Base-by-base conservation (phyloP, 2,888 invertebrate species). In the Lithophane socia region DNA sequence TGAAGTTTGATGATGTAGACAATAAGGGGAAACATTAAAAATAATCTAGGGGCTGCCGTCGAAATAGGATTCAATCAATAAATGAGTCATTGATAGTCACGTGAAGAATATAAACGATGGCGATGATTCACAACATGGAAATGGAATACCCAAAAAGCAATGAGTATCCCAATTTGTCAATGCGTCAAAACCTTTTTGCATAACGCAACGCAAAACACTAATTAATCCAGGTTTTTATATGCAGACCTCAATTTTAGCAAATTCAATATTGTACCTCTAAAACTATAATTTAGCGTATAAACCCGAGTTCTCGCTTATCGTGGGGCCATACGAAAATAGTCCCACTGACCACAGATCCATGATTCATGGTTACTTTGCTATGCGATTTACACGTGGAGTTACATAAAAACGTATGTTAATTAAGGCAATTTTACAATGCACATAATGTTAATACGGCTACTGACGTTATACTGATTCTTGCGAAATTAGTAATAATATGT, bases 341-440 rank as follows among this genome's bases (percentile, higher is more conserved):
- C 85, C 85, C 86, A 84, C 80, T 83, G 86, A 73, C 80, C 81
- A 74, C 72, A 61, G 83, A 82, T 70, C 65, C 64, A 76, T 90
- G 90, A 90, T 74, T 92, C 92, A 92, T 80, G 56, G 63, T 76
- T 84, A 73, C 72, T 73, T 76, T 82, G 83, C 82, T 88, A 92
- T 77, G 89, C 92, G 87, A 92, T 91, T 92, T 88, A 86, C 89
- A 90, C 87, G 87, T 90, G 79, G 84, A 85, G 79, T 87, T 83
- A 81, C 87, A 90, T 88, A 84, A 90, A 89, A 91, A 90, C 86
- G 80, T 83, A 82, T 80, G 87, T 90, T 91, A 90, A 93, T 93
- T 93, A 91, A 86, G 88, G 84, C 86, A 75, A 81, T 89, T 91
- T 92, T 92, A 89, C 91, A 87, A 86, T 86, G 84, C 75, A 83